phyloP scores from a whole-genome alignment of 2,888 invertebrate species.

The Drosophila fungiperda region DNA sequence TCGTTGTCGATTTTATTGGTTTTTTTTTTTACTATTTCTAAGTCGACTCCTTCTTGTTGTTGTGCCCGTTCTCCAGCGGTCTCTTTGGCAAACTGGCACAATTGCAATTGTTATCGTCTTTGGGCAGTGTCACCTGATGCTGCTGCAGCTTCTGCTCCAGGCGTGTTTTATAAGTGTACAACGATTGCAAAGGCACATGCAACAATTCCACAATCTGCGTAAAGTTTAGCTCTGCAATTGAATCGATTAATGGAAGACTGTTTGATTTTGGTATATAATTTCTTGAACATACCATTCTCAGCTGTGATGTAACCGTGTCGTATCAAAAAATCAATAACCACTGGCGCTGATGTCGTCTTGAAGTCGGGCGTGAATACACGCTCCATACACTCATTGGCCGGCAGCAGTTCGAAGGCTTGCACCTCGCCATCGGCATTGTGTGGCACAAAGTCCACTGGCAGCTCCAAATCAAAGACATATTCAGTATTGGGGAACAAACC shows the following conservation, averaged over 20 bases:
- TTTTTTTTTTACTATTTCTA: constrained; percentile 28
- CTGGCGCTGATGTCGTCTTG: constrained; percentile 97
- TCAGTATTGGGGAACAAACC: constrained; percentile 98
- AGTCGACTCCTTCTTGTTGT: constrained; percentile 62
- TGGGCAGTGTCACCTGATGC: constrained; percentile 41
- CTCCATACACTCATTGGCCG: constrained; percentile 93
- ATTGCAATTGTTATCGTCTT: constrained; percentile 61
- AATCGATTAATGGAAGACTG: neutral
- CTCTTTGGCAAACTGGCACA: constrained; percentile 52
- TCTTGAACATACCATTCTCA: constrained; percentile 89
- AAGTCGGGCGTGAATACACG: constrained; percentile 93
- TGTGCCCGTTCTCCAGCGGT: constrained; percentile 78
- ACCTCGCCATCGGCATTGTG: constrained; percentile 97
- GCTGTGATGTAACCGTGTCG: constrained; percentile 95
- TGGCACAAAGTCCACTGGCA: constrained; percentile 96
- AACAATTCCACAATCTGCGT: constrained; percentile 93
- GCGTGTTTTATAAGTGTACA: constrained; percentile 87
- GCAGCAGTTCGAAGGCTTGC: constrained; percentile 94
- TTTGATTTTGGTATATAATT: neutral
- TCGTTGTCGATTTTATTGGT: constrained; percentile 37
- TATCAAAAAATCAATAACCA: constrained; percentile 96
- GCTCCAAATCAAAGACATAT: constrained; percentile 96
- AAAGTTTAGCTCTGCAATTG: constrained; percentile 91
- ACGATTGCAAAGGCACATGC: constrained; percentile 94
- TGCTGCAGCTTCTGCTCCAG: constrained; percentile 73